Conservation (phyloP, 1,140 invertebrate species). For the Mamestra configurata region DNA sequence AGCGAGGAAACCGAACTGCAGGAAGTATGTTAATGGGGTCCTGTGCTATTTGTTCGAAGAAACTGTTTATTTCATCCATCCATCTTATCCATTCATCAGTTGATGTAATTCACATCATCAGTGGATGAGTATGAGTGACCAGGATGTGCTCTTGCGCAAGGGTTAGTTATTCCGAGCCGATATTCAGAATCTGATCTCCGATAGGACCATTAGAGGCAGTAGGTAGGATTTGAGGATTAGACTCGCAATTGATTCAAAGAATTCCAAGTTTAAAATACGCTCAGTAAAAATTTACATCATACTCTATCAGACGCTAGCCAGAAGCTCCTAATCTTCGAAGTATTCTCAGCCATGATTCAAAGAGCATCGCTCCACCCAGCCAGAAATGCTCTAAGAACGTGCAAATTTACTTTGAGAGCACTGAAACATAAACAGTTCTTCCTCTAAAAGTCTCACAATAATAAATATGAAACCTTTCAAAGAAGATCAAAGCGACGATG, state of each 20-base stretch:
- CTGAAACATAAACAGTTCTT: not conserved
- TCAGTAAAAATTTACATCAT: too few species aligned
- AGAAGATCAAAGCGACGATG: slow-evolving; percentile 31
- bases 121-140: not conserved
- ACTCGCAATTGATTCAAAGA: too few species aligned
- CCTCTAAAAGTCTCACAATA: slow-evolving; percentile 13
- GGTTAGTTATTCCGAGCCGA: too few species aligned
- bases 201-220: too few species aligned
- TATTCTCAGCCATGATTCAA: too few species aligned
- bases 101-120: not conserved
- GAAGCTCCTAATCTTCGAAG: too few species aligned
- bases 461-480: slow-evolving; percentile 29
- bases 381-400: not conserved
- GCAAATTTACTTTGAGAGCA: not conserved
- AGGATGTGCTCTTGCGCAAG: not conserved
- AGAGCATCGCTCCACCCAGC: too few species aligned
- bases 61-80: not conserved
- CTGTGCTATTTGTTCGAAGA: not conserved
- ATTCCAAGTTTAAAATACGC: too few species aligned
- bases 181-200: too few species aligned
- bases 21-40: slow-evolving; percentile 20
- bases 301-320: too few species aligned
- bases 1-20: not conserved
- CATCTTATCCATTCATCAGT: not conserved
- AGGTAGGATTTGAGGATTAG: too few species aligned